phyloP scores from a whole-genome alignment of 1,140 invertebrate species.

The Nylanderia fulva region DNA sequence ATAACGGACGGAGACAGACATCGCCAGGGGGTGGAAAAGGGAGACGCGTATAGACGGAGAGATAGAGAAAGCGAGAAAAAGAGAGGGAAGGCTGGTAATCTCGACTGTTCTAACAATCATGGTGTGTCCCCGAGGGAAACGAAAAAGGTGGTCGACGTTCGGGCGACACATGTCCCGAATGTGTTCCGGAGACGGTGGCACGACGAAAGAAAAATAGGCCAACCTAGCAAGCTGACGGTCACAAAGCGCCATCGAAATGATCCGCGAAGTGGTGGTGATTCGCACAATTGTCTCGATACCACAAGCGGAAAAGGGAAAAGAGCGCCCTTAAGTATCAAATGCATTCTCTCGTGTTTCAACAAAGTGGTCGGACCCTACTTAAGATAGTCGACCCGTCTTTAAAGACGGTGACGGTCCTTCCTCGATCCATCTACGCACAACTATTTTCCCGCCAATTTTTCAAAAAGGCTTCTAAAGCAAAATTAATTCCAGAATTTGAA shows the following conservation, averaged over 20 bases:
- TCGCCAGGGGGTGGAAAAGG: slow-evolving; percentile 27
- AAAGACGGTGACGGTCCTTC: too few relatives aligned
- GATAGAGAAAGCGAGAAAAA: neutral
- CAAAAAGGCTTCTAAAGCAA: too few relatives aligned
- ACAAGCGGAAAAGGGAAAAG: neutral
- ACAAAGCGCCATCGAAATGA: slow-evolving; percentile 32
- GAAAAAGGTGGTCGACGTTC: slow-evolving; percentile 75
- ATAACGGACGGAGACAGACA: slow-evolving; percentile 59
- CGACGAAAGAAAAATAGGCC: slow-evolving; percentile 49
- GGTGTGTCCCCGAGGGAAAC: slow-evolving; percentile 71
- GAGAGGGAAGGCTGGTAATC: slow-evolving; percentile 19
- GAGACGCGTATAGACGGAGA: neutral
- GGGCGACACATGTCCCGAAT: slow-evolving; percentile 78
- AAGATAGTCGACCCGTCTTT: too few relatives aligned
- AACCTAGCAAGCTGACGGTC: neutral
- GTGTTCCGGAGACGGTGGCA: slow-evolving; percentile 62
- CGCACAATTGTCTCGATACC: slow-evolving; percentile 27
- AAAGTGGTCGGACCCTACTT: neutral
- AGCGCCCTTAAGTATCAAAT: neutral
- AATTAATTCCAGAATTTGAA: too few relatives aligned
- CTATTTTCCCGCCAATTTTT: neutral
- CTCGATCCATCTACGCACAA: too few relatives aligned
- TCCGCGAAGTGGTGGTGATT: slow-evolving; percentile 32
- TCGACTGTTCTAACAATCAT: slow-evolving; percentile 44
- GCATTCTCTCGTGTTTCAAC: slow-evolving; percentile 25